Base-by-base conservation (phyloP, 2,113 vertebrate genomes). In the Ceyx melanurus region DNA sequence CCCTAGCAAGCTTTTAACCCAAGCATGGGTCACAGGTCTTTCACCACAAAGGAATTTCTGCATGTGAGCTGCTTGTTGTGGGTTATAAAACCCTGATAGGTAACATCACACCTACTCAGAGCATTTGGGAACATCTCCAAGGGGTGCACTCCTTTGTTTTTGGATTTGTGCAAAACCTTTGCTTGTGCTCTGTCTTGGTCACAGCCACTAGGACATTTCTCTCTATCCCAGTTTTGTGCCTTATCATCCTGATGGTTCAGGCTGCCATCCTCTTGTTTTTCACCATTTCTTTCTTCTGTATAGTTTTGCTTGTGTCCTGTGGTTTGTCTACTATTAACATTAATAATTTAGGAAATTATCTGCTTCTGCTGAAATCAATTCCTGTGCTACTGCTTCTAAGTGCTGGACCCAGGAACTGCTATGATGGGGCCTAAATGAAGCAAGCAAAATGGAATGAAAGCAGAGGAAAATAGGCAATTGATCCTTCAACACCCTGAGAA, bases 321-420 rank as follows among this genome's bases (percentile, higher is more conserved):
- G 61, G 40, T 72, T 90, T 65, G 42, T 82, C 77, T 62, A 72
- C 66, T 90, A 61, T 92, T 86, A 91, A 75, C 86, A 76, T 96
- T 75, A 92, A 94, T 94, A 92, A 96, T 96, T 92, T 74, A 96
- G 82, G 70, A 73, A 93, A 92, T 88, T 48, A 53, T 83, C 88
- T 92, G 61, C 65, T 82, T 70, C 80, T 94, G 88, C 88, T 90
- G 88, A 86, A 88, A 94, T 84, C 70, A 92, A 82, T 94, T 83
- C 80, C 62, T 93, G 37, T 42, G 70, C 56, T 88, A 43, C n/a
- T 56, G 68, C 94, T 91, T 82, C 76, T 92, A 92, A 95, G 88
- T 86, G 90, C 92, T 94, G 79, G 72, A 60, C 65, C 88, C 77
- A 88, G 62, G 37, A 51, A 75, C 70, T 2, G 3, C 72, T 53